Conservation (phyloP, 2,888 invertebrate genomes). For the Euspilapteryx auroguttella region DNA sequence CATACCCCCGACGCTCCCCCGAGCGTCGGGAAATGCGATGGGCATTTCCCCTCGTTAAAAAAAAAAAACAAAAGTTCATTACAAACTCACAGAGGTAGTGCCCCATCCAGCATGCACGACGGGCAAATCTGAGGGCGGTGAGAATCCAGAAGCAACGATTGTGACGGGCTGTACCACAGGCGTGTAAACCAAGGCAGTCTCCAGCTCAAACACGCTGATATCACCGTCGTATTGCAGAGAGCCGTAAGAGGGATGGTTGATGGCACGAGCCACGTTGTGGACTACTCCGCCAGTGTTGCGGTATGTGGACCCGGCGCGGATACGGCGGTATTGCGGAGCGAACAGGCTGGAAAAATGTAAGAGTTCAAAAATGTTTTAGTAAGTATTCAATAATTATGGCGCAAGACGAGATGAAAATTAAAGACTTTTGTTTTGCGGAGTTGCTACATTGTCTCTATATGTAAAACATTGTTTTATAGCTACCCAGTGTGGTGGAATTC, state of each 20-base stretch:
- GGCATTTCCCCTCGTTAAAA: too few relatives aligned
- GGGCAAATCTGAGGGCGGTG: conserved; percentile 14
- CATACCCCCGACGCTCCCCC: too few relatives aligned
- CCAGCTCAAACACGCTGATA: conserved; percentile 16
- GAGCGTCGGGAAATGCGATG: too few relatives aligned
- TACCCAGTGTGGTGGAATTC: too few relatives aligned
- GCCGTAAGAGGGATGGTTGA: conserved; percentile 22
- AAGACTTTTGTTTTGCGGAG: too few relatives aligned
- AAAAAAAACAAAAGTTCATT: too few relatives aligned
- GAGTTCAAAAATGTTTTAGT: too few relatives aligned
- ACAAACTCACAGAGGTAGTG: conserved; percentile 14
- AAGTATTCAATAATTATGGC: too few relatives aligned
- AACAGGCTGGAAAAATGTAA: conserved; percentile 17
- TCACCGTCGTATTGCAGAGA: conserved; percentile 16
- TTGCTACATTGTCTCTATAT: too few relatives aligned
- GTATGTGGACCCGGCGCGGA: conserved; percentile 24
- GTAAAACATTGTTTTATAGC: too few relatives aligned
- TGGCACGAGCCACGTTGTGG: conserved; percentile 8
- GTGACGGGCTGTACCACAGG: conserved; percentile 12
- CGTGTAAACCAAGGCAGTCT: conserved; percentile 10
- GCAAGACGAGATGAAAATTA: too few relatives aligned
- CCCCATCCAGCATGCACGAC: conserved; percentile 29
- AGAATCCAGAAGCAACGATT: conserved; percentile 11
- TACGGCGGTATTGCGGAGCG: conserved; percentile 14
- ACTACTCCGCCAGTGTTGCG: conserved; percentile 23